These are phyloP conservation scores for Drosophila micromelanica DNA, from an alignment of 1,140 invertebrate species.

Conservation along the genomic window DNA sequence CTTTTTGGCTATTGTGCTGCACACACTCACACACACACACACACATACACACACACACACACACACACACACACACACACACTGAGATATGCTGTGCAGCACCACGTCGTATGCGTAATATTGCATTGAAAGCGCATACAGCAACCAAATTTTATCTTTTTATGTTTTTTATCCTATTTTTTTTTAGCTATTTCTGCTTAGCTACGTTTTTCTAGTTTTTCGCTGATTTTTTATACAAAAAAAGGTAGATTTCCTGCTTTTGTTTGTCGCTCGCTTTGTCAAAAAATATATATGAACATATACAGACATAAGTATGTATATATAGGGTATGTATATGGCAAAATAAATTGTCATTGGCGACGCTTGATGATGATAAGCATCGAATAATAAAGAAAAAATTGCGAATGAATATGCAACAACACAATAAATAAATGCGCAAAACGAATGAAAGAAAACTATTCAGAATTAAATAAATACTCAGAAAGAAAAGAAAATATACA, in stretches of 20 bases:
- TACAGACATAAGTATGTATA: slow-evolving; percentile 12
- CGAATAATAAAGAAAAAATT: slow-evolving; percentile 34
- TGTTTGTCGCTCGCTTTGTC: slow-evolving; percentile 51
- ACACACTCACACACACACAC: slow-evolving; percentile 40
- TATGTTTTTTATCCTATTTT: slow-evolving; percentile 22
- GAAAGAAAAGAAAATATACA: neutral
- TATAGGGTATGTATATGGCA: slow-evolving; percentile 18
- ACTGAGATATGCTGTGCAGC: slow-evolving; percentile 34
- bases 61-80: too few relatives aligned
- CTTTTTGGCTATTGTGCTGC: slow-evolving; percentile 59
- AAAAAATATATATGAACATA: slow-evolving; percentile 32
- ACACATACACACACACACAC: slow-evolving; percentile 24
- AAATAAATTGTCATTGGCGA: slow-evolving; percentile 68
- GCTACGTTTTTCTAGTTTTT: slow-evolving; percentile 31
- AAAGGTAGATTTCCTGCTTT: slow-evolving; percentile 39
- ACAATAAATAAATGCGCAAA: slow-evolving; percentile 13
- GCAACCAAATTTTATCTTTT: slow-evolving; percentile 38
- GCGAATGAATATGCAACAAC: neutral
- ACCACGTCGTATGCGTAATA: slow-evolving; percentile 79
- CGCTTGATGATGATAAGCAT: slow-evolving; percentile 58
- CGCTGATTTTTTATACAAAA: slow-evolving; percentile 29
- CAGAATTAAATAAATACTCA: neutral
- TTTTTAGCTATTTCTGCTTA: slow-evolving; percentile 34
- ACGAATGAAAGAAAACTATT: slow-evolving; percentile 5
- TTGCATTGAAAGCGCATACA: slow-evolving; percentile 62